Base-by-base conservation (phyloP, 2,113 vertebrate species). In the Maccullochella peelii region DNA sequence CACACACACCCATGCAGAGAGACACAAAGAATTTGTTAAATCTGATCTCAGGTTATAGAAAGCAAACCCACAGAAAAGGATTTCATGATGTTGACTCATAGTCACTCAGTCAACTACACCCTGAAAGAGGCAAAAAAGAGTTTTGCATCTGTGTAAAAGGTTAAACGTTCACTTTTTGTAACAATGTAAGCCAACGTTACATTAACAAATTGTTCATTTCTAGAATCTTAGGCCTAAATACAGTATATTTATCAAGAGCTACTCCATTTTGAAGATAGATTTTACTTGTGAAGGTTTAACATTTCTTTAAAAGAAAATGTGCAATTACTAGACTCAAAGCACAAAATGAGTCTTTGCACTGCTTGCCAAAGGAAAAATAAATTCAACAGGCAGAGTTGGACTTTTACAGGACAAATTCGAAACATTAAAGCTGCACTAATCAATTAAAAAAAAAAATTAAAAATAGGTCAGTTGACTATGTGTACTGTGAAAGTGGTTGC, bases 1-100 rank as follows among this genome's bases (percentile, higher is more conserved):
- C 25, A 75, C 62, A 75, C 54, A 79, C 40, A 66, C 14, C 7
- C 59, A 36, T 4, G 7, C 18, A 84, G 33, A 57, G 12, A 38
- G 1, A 57, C 44, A 80, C 15, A 50, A n/a, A 30, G 7, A 0
- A 79, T 54, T 50, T n/a, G 77, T 85, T 73, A 83, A 67, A 44
- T 33, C 20, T 27, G n/a, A 49, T 75, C 25, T 1, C 25, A 25
- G 20, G 9, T 42, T 55, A 61, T 4, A 47, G 21, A 50, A 44
- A 38, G 54, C 9, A 42, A 65, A 42, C 8, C 7, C 21, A 73
- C 58, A 58, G 0, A 36, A 10, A 76, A 49, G 2, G 20, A 25
- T 8, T 63, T 54, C 30, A 38, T 40, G 66, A 11, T 23, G 38
- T 6, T 80, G 25, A 47, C 49, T 36, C 5, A 12, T 3, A 36